phyloP scores from a whole-genome alignment of 1,140 invertebrate genomes.

The Antheraea pernyi region DNA sequence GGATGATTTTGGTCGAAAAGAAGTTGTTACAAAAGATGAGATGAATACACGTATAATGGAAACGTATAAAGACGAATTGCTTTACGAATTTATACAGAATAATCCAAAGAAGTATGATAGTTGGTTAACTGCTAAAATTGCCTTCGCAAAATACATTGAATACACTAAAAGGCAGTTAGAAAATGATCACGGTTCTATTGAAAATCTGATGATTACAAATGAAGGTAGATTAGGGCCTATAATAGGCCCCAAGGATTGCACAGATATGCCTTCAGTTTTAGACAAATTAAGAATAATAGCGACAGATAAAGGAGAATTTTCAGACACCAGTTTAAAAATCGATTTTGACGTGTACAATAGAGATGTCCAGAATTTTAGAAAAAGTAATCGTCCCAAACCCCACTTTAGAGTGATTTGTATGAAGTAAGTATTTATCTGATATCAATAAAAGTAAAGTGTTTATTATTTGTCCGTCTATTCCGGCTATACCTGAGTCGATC shows the following conservation, averaged over 20 bases:
- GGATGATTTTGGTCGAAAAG: constrained; percentile 57
- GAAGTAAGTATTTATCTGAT: constrained; percentile 48
- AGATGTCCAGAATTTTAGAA: constrained; percentile 66
- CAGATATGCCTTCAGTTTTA: constrained; percentile 47
- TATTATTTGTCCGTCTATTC: too few relatives aligned
- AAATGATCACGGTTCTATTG: constrained; percentile 13
- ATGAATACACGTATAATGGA: constrained; percentile 27
- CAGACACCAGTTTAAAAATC: constrained; percentile 44
- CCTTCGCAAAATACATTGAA: constrained; percentile 55
- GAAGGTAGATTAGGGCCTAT: constrained; percentile 39
- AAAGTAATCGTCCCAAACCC: constrained; percentile 54
- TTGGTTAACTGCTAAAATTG: constrained; percentile 57
- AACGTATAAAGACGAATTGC: constrained; percentile 37
- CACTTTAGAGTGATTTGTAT: constrained; percentile 64
- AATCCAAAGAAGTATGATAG: constrained; percentile 39
- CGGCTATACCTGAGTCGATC: too few relatives aligned
- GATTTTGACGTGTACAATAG: constrained; percentile 72
- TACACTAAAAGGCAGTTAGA: constrained; percentile 43
- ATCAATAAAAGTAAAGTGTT: too few relatives aligned
- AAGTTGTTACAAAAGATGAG: constrained; percentile 34
- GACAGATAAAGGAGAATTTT: constrained; percentile 26
- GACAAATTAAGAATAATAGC: constrained; percentile 61
- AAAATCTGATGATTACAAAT: constrained; percentile 13
- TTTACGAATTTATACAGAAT: constrained; percentile 53
- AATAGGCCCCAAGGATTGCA: constrained; percentile 56